phyloP scores from a whole-genome alignment of 2,113 vertebrate genomes.

The Pica pica region DNA sequence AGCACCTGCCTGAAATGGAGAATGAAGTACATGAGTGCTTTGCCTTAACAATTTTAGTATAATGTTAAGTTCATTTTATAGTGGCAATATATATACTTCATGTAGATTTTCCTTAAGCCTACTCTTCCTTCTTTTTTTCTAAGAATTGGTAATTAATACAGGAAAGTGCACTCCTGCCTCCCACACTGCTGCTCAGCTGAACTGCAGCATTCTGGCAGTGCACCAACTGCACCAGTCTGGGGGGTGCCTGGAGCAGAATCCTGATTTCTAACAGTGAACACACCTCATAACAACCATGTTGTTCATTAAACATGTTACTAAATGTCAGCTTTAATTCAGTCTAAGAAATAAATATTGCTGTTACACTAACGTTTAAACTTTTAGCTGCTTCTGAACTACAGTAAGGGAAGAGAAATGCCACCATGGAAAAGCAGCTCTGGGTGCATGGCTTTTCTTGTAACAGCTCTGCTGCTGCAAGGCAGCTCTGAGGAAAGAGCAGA shows the following conservation, averaged over 20 bases:
- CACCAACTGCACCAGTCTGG: too few species aligned
- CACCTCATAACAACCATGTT: not conserved
- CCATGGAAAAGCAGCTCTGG: not conserved
- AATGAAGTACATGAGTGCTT: not conserved
- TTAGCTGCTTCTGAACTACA: not conserved
- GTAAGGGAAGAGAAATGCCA: not conserved
- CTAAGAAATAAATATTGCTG: not conserved
- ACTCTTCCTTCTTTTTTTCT: fast-evolving
- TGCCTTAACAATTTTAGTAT: not conserved
- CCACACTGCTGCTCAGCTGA: not conserved
- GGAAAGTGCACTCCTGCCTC: not conserved
- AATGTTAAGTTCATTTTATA: not conserved
- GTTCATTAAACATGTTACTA: not conserved
- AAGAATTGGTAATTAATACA: not conserved
- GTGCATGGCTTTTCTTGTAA: too few species aligned
- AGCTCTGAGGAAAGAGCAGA: not conserved
- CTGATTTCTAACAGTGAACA: not conserved
- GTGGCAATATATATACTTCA: not conserved
- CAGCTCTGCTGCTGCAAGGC: not conserved
- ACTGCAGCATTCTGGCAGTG: not conserved
- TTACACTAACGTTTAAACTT: not conserved
- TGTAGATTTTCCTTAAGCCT: not conserved
- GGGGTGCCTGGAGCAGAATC: not conserved
- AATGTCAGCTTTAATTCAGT: not conserved
- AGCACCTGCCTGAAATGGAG: not conserved